Conservation (phyloP, 2,113 vertebrate species). For the Cyanoderma ruficeps region DNA sequence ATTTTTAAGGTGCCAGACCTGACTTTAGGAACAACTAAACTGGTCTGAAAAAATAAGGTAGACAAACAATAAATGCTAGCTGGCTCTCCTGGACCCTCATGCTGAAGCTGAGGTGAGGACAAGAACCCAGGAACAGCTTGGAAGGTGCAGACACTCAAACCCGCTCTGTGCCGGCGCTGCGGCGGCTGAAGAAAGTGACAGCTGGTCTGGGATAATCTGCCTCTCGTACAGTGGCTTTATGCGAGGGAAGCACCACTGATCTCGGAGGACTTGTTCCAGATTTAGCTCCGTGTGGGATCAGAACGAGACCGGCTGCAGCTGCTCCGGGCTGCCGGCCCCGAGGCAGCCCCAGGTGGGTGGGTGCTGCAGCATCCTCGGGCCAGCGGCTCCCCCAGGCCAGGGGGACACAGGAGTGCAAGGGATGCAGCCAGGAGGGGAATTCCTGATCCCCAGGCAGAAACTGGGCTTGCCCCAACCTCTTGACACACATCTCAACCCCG, state of each 20-base stretch:
- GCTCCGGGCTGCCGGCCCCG: neutral
- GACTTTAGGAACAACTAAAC: neutral
- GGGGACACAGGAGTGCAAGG: fast-evolving
- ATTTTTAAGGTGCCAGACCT: neutral
- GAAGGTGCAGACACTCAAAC: neutral
- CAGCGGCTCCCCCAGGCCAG: neutral
- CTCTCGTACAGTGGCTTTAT: neutral
- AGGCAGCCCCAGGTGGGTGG: fast-evolving
- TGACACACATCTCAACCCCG: fast-evolving
- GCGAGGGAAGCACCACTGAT: neutral
- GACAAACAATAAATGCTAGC: neutral
- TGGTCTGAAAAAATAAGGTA: neutral
- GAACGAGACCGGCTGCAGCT: neutral
- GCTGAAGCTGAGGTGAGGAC: neutral
- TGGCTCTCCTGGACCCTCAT: neutral
- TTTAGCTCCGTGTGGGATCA: neutral
- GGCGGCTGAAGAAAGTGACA: neutral
- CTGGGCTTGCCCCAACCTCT: neutral
- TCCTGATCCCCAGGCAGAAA: neutral
- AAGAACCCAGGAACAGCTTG: neutral
- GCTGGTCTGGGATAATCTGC: slow-evolving; percentile 47
- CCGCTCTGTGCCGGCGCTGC: fast-evolving
- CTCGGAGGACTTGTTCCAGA: slow-evolving; percentile 38
- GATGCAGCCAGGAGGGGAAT: neutral
- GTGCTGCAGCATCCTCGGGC: neutral